Conservation (phyloP, 1,140 invertebrate genomes). For the Nasonia longicornis region DNA sequence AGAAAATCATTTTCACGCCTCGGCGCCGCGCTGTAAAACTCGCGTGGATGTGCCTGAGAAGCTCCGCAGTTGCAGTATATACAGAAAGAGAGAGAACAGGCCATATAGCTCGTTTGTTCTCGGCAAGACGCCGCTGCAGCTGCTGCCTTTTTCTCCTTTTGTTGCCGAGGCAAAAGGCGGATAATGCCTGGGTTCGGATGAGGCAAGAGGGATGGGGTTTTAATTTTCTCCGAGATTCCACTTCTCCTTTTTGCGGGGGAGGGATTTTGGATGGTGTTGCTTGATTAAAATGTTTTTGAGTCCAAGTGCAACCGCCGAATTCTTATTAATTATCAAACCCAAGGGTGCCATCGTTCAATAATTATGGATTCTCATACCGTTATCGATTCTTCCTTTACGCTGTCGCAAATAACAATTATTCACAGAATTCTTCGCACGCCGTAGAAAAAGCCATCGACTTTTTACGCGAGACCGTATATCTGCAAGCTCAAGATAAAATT, state of each 20-base stretch:
- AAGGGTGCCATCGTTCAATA: not conserved
- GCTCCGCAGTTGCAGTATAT: constrained; percentile 1
- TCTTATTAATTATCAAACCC: not conserved
- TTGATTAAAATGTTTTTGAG: not conserved
- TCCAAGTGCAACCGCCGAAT: not conserved
- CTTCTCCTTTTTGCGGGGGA: not conserved
- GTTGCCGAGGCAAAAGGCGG: not conserved
- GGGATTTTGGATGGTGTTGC: not conserved
- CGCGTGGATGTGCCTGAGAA: not conserved
- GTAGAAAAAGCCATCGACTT: no score
- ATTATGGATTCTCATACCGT: no score
- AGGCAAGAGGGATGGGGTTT: not conserved
- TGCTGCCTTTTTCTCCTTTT: not conserved
- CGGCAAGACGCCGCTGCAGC: not conserved
- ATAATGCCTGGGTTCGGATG: not conserved
- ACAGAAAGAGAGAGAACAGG: not conserved
- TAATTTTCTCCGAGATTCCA: not conserved
- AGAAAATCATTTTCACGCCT: constrained; percentile 28
- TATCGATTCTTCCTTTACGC: no score
- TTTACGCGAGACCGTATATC: no score
- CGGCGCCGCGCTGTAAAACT: not conserved
- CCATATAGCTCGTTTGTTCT: constrained; percentile 6
- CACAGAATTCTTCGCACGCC: no score
- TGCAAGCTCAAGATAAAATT: no score
- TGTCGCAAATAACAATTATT: no score